Evolutionary conservation across 2,113 vertebrate species (phyloP).

Genomic region (Copsychus sechellarum): DNA sequence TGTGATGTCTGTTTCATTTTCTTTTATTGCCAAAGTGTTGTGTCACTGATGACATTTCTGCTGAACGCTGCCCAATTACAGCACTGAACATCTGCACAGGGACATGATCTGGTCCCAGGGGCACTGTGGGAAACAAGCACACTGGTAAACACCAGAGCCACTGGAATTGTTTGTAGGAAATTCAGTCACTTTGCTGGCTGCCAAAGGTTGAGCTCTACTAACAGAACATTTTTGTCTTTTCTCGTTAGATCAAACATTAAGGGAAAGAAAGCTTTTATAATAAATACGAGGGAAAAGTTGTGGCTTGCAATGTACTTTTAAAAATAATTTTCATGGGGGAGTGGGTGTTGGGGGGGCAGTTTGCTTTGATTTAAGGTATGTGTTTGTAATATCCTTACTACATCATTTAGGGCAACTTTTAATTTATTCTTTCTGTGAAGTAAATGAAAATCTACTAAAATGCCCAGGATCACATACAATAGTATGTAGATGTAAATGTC

Average conservation of each 20-base stretch:
- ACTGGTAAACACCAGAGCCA: constrained; percentile 21
- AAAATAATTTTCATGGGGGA: constrained; percentile 21
- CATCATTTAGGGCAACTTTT: neutral
- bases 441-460: constrained; percentile 36
- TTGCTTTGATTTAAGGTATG: constrained; percentile 25
- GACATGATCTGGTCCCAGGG: neutral
- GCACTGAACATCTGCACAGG: constrained; percentile 39
- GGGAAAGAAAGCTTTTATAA: constrained; percentile 17
- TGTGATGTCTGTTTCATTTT: constrained; percentile 49
- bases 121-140: constrained; percentile 23
- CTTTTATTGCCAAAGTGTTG: constrained; percentile 45
- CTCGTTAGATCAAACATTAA: constrained; percentile 50
- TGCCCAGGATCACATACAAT: neutral
- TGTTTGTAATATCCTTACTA: neutral
- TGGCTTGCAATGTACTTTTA: constrained; percentile 13
- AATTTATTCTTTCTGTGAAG: constrained; percentile 32
- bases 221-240: constrained; percentile 39
- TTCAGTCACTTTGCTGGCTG: constrained; percentile 39
- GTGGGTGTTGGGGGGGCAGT: neutral
- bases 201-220: constrained; percentile 34
- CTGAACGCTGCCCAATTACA: constrained; percentile 62
- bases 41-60: constrained; percentile 54
- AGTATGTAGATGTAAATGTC: constrained; percentile 1
- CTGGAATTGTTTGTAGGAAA: constrained; percentile 52
- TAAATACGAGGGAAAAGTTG: neutral